Percentiles rank a stretch among this genome's conserved stretches.
Evolutionary conservation across 2,113 vertebrate genomes (phyloP).

Genomic region (Anguilla japonica): DNA sequence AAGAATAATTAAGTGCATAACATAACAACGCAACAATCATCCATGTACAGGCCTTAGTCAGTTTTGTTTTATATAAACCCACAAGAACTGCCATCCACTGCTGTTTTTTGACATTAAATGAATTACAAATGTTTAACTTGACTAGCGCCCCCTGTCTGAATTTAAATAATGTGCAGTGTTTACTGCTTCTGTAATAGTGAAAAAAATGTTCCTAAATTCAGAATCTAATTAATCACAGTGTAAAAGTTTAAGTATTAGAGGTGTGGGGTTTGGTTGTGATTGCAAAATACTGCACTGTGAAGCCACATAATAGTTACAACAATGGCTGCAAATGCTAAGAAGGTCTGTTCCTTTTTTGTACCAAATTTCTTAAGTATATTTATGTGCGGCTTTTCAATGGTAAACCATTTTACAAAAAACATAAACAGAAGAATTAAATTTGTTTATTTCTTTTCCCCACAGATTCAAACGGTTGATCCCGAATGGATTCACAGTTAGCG

Average conservation of each 20-base stretch:
- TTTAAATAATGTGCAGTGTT: not conserved
- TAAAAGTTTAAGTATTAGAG: not conserved
- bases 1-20: not conserved
- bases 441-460: constrained; percentile 27
- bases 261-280: not conserved
- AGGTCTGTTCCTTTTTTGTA: not conserved
- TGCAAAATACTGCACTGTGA: not conserved
- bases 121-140: not conserved
- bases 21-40: not conserved
- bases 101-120: not conserved
- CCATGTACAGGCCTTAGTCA: not conserved
- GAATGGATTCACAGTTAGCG: constrained; percentile 69
- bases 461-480: constrained; percentile 63
- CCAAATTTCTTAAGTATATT: not conserved
- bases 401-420: constrained; percentile 2
- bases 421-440: constrained; percentile 12
- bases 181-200: not conserved
- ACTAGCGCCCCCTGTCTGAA: not conserved
- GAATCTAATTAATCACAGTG: too few relatives aligned
- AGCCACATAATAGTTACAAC: not conserved
- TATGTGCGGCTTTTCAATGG: not conserved
- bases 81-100: not conserved
- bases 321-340: not conserved
- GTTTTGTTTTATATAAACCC: not conserved
- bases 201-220: not conserved